phyloP scores from a whole-genome alignment of 2,797 vertebrate genomes.

The Trichosurus vulpecula region DNA sequence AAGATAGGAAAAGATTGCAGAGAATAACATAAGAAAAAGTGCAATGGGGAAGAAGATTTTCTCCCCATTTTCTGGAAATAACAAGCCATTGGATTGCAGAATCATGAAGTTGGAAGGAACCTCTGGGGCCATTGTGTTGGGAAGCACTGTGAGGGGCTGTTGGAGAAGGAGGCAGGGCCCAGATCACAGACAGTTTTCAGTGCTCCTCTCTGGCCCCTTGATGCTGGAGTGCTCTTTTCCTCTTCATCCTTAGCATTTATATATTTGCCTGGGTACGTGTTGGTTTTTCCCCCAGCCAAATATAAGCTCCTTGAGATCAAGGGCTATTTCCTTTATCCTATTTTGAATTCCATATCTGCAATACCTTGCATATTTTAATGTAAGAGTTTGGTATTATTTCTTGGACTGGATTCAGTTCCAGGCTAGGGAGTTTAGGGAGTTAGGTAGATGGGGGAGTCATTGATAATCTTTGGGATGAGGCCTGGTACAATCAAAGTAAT shows the following conservation, averaged over 20 bases:
- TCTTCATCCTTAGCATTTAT: not conserved
- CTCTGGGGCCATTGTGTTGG: not conserved
- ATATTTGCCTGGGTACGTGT: not conserved
- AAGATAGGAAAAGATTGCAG: not conserved
- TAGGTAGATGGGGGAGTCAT: not conserved
- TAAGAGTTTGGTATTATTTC: not conserved
- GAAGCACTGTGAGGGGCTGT: not conserved
- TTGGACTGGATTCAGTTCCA: not conserved
- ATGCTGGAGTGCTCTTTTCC: not conserved
- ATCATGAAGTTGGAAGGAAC: not conserved
- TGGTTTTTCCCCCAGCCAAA: not conserved
- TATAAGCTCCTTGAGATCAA: not conserved
- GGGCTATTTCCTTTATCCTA: not conserved
- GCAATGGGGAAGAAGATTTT: not conserved
- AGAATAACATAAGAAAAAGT: not conserved
- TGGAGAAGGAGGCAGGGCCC: not conserved
- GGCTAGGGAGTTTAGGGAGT: not conserved
- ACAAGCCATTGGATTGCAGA: not conserved
- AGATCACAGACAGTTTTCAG: not conserved
- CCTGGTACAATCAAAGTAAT: not conserved
- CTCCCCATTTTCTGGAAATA: not conserved
- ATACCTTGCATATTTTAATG: not conserved
- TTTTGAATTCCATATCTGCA: not conserved
- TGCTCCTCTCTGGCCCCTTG: not conserved
- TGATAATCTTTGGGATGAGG: not conserved